These are phyloP conservation scores for Pitta sordida DNA, from an alignment of 2,113 vertebrate species.

Conservation along the genomic window DNA sequence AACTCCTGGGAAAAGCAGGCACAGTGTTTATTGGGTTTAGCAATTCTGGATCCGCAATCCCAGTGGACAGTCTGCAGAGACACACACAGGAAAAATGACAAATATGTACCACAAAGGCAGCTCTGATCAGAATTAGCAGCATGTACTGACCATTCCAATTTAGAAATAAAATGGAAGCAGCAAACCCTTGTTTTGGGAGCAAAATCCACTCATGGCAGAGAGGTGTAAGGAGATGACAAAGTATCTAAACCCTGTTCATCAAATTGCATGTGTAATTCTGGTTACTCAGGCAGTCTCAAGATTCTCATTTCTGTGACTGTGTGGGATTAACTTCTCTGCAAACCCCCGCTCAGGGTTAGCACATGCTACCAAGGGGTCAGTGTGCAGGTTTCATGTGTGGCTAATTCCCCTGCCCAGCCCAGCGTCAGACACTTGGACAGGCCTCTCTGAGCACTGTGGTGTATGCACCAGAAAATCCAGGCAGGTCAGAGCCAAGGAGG, in stretches of 20 bases:
- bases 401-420: not conserved
- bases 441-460: not conserved
- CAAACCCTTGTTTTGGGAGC: not conserved
- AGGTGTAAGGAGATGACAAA: not conserved
- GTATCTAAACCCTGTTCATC: not conserved
- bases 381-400: not conserved
- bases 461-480: not conserved
- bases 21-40: not conserved
- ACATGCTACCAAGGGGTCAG: not conserved
- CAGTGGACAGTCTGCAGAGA: not conserved
- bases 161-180: not conserved
- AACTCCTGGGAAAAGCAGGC: not conserved
- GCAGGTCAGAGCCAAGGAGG: not conserved
- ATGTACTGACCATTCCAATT: not conserved
- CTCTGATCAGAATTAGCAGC: not conserved
- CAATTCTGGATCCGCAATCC: not conserved
- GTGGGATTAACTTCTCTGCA: not conserved
- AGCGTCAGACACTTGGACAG: not conserved
- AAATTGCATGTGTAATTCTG: not conserved
- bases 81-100: not conserved
- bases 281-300: not conserved
- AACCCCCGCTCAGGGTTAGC: accelerated
- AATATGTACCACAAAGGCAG: not conserved
- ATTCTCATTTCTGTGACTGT: not conserved
- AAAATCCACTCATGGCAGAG: not conserved